These are phyloP conservation scores for Sclerodermus sp. DNA, from an alignment of 2,888 invertebrate species.

Conservation along the genomic window DNA sequence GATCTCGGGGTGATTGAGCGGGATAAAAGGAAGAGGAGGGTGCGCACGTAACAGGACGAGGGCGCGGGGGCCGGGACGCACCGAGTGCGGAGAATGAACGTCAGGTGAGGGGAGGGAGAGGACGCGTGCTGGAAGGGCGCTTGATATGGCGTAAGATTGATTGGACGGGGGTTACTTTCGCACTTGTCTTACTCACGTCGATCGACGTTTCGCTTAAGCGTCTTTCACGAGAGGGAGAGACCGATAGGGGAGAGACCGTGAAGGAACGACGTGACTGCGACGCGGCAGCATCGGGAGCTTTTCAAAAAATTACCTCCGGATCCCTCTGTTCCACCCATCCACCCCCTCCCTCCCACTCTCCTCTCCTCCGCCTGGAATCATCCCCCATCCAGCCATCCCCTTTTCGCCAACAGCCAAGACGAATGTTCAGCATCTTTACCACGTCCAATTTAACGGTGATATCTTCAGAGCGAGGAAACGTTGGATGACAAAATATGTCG, in stretches of 20 bases:
- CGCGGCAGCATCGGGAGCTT: conserved; percentile 6
- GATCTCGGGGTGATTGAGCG: background rate
- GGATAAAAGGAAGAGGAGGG: background rate
- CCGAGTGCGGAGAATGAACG: background rate
- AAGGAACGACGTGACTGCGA: conserved; percentile 13
- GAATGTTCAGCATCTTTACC: background rate
- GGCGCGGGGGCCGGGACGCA: background rate
- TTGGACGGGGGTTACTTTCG: conserved; percentile 38
- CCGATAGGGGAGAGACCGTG: background rate
- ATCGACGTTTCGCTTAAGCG: conserved; percentile 34
- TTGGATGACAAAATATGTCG: background rate
- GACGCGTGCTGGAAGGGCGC: conserved; percentile 2
- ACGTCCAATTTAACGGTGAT: background rate
- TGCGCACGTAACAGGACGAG: background rate
- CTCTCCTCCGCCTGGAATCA: background rate
- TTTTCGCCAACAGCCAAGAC: background rate
- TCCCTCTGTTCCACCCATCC: background rate
- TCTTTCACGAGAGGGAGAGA: conserved; percentile 8
- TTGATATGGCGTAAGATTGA: conserved; percentile 36
- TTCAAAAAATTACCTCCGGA: conserved; percentile 14
- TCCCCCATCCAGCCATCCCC: too few relatives aligned
- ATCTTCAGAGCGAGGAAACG: background rate
- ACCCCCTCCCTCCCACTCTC: background rate
- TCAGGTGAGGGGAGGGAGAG: background rate
- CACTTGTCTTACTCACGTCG: conserved; percentile 38